Conservation (phyloP, 2,113 vertebrate species). For the Aegotheles bennettii region DNA sequence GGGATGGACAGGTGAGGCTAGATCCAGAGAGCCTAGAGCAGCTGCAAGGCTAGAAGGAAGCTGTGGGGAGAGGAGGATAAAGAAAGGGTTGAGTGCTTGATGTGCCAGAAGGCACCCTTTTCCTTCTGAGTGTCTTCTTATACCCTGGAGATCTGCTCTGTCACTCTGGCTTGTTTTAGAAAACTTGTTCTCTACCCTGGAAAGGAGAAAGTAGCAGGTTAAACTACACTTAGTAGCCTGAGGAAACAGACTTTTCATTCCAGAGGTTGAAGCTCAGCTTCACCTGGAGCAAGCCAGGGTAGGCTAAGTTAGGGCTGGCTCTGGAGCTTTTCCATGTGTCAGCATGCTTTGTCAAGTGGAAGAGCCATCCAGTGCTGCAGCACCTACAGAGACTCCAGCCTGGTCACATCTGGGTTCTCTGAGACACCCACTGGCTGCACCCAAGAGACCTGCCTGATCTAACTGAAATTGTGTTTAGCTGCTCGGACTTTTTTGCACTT, state of each 20-base stretch:
- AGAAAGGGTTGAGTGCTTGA: neutral
- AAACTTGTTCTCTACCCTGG: neutral
- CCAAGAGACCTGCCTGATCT: neutral
- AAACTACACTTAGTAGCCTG: neutral
- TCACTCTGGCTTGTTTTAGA: neutral
- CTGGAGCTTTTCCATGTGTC: fast-evolving
- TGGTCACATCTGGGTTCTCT: neutral
- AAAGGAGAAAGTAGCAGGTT: neutral
- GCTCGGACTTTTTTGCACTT: neutral
- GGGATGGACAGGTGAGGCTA: neutral
- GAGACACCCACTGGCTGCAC: neutral
- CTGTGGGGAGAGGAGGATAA: neutral
- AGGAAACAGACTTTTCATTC: neutral
- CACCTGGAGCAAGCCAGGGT: neutral
- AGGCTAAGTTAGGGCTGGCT: neutral
- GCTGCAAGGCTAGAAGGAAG: neutral
- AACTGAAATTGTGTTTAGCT: neutral
- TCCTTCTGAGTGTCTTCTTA: neutral
- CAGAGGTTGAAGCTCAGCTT: neutral
- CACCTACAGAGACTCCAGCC: neutral
- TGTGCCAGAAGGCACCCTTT: neutral
- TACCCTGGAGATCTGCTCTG: neutral
- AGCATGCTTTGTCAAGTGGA: neutral
- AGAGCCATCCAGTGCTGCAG: neutral
- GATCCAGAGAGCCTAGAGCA: neutral